Evolutionary conservation across 2,797 vertebrate genomes (phyloP), one percentile per base, ranked within the genome.

Genomic region (Acanthopagrus latus): DNA sequence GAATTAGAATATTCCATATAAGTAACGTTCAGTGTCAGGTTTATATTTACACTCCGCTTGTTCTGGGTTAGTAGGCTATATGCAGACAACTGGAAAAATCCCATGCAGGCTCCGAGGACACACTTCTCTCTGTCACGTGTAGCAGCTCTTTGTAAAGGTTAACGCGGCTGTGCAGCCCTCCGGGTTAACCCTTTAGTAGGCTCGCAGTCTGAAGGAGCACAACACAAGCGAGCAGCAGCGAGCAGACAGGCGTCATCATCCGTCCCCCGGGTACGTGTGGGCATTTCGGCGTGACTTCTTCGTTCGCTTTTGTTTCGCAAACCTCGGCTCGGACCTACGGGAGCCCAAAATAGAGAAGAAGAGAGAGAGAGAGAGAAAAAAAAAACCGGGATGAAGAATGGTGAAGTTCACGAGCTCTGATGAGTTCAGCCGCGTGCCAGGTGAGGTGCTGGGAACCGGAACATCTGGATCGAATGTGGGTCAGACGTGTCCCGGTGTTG

Each of bases 91-190:
- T 88, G 83, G 83, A 88, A 88, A 88, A 88, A 87, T 88, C 84
- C 85, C 81, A 82, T 70, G 81, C 72, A 64, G 62, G 85, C 78
- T 78, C 69, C 1, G 87, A 78, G 89, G 91, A 90, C 94, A 93
- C 94, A 64, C 93, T 94, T 95, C 89, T 93, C 75, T 59, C 25
- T 23, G 93, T 96, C 95, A 95, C 94, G 93, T 95, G 95, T 85
- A 91, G 91, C 89, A 82, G 88, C 82, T 88, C 92, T 91, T 84
- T 88, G 90, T 93, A 93, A 94, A 95, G 94, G 94, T 95, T 93
- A 95, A 90, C 85, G 88, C 89, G 89, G 93, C 86, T 92, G 90
- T 88, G 91, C 87, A 76, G 78, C 76, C 78, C 80, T 83, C 65
- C 18, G 18, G 60, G 55, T 89, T 95, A 95, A 95, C 93, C 86